Evolutionary conservation across 2,113 vertebrate genomes (phyloP).

Genomic region (Sclerurus mexicanus): DNA sequence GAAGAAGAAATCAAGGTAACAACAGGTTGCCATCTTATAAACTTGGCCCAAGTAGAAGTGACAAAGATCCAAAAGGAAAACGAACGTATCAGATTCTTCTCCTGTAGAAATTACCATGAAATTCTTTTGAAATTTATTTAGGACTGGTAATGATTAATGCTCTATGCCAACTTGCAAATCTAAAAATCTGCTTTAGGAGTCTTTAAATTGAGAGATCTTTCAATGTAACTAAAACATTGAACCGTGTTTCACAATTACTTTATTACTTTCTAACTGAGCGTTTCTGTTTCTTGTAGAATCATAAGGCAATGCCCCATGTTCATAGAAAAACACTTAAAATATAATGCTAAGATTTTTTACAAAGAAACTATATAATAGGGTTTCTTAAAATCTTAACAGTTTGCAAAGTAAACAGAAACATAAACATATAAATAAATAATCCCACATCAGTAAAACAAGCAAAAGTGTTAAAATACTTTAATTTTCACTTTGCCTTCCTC

Average conservation of each 20-base stretch:
- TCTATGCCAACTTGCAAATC: neutral
- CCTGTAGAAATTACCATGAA: neutral
- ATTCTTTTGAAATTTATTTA: neutral
- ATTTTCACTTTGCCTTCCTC: neutral
- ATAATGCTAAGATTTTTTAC: neutral
- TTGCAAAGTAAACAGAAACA: neutral
- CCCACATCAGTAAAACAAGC: neutral
- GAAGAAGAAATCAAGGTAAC: neutral
- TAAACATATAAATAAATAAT: neutral
- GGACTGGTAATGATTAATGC: neutral
- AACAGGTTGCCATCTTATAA: neutral
- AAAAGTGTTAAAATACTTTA: neutral
- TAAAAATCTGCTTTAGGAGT: neutral
- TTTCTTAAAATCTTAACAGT: neutral
- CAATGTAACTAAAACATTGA: neutral
- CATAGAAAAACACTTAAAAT: neutral
- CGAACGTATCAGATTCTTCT: neutral
- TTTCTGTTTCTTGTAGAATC: neutral
- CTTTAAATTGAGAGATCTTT: neutral
- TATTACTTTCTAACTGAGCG: neutral
- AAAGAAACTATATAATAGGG: neutral
- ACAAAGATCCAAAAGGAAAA: neutral
- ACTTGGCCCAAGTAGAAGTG: neutral
- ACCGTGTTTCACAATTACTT: neutral
- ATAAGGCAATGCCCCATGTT: neutral